Evolutionary conservation across 2,797 vertebrate genomes (phyloP).

Genomic region (Ptychobarbus kaznakovi): DNA sequence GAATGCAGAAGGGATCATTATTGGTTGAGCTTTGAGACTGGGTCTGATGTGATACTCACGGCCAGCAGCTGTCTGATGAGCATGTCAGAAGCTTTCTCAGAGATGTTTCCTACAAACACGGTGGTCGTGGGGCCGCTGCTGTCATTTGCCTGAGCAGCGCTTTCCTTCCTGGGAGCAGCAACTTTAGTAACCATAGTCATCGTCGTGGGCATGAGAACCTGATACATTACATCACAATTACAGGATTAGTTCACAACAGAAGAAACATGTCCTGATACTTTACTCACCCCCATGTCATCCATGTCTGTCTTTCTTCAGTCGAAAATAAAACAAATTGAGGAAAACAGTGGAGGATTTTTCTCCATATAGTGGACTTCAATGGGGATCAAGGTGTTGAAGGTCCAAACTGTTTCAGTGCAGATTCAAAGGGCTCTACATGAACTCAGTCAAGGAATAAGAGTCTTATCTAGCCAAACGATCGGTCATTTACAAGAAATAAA

Average conservation of each 20-base stretch:
- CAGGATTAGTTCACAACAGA: background rate
- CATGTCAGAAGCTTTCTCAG: conserved; percentile 98
- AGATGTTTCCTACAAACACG: conserved; percentile 98
- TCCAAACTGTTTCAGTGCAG: no score
- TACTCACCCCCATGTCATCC: background rate
- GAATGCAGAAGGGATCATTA: background rate
- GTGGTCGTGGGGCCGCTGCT: conserved; percentile 96
- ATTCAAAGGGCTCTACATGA: no score
- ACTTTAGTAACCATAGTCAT: conserved; percentile 94
- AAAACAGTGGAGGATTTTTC: background rate
- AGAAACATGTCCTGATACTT: background rate
- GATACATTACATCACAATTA: conserved; percentile 28
- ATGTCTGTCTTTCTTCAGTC: background rate
- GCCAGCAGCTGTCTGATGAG: conserved; percentile 96
- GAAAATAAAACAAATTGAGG: background rate
- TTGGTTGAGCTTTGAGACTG: background rate
- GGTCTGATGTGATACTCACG: conserved; percentile 79
- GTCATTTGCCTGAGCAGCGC: conserved; percentile 83
- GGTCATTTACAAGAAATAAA: background rate
- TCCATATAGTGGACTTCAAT: background rate
- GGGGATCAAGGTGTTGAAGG: background rate
- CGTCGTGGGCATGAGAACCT: conserved; percentile 90
- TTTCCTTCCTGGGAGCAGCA: conserved; percentile 87
- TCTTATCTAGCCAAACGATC: background rate
- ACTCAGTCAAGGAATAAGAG: no score